Evolutionary conservation across 2,888 invertebrate species (phyloP), one percentile per base, ranked within the genome.

Genomic region (Cyrtodaria siliqua): DNA sequence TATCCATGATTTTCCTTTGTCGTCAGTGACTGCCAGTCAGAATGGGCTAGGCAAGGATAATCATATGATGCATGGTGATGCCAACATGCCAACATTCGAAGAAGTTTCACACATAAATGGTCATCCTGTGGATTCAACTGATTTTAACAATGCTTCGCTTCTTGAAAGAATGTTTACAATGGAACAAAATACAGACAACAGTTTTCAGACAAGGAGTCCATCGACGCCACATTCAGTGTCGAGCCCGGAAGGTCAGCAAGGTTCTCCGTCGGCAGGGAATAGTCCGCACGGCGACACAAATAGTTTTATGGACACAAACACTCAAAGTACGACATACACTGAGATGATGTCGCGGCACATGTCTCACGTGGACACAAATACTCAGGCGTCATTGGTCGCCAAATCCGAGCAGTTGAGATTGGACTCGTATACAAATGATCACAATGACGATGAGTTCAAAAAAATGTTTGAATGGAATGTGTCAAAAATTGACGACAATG

Each of bases 361-460:
- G 29, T 47, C 26, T 33, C 42, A 33, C 29, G 18, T 27, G 12
- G 87, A 87, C 73, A 73, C 80, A 20, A 86, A 83, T 29, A 89
- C 88, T n/a, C 88, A 88, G 55, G 63, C 85, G 9, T 86, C 88
- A 6, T 57, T 89, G 57, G 87, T 89, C 6, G 79, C 82, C 8
- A 76, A 85, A 38, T 84, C 89, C 8, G 88, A 85, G 50, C 78
- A 85, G 40, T 79, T 89, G 55, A 73, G 83, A 50, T 66, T 89
- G 12, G 84, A 86, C 26, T 84, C 87, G 18, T 85, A 86, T 8
- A 42, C 53, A 26, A 29, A 38, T 14, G 66, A 62, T 8, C 42
- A 52, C 27, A 56, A 66, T 50, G 33, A 52, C 0, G 71, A 71
- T 20, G 50, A 49, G 2, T 23, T 49, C 20, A 49, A 67, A 24